Evolutionary conservation across 2,113 vertebrate genomes (phyloP), one percentile per base, ranked within the genome.

Genomic region (Cathartes aura): DNA sequence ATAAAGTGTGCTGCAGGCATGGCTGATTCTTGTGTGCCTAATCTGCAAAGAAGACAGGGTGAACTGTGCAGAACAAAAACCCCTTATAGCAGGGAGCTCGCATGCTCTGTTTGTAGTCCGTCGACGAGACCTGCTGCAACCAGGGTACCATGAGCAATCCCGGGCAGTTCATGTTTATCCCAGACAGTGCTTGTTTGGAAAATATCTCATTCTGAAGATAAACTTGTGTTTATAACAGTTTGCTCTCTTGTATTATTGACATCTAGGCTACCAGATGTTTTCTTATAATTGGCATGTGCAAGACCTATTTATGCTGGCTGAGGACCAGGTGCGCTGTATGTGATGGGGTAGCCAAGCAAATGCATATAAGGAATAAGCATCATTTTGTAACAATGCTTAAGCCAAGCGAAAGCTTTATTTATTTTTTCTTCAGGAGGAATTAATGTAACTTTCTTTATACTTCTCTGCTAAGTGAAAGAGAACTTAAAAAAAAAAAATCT

Each of bases 281-380:
- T 24, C n/a, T 66, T 43, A 4, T 38, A 45, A 24, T 20, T 38
- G 7, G 3, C 5, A 3, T 24, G 19, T 82, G 43, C 16, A 40
- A 42, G 30, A 1, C 19, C 7, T 30, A 1, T 29, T 63, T 14
- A 4, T 32, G 47, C 20, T 7, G 12, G 26, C 30, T 70, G 55
- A 74, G 24, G n/a, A 45, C 30, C 8, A 20, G 23, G 38, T 30
- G 34, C 15, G 17, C 22, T 63, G 11, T 13, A 0, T 20, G 1
- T 12, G 23, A 18, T 34, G 43, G 43, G 27, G 34, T 19, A 32
- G n/a, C 30, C 7, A 22, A 72, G 38, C 2, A 43, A 62, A 15
- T 0, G 1, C 1, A 12, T 12, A 2, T 11, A 2, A 53, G 27
- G 9, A 45, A 52, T 2, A 64, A 23, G 1, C 1, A 9, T 13